Conservation (phyloP, 2,113 vertebrate species). For the Microtus pennsylvanicus region DNA sequence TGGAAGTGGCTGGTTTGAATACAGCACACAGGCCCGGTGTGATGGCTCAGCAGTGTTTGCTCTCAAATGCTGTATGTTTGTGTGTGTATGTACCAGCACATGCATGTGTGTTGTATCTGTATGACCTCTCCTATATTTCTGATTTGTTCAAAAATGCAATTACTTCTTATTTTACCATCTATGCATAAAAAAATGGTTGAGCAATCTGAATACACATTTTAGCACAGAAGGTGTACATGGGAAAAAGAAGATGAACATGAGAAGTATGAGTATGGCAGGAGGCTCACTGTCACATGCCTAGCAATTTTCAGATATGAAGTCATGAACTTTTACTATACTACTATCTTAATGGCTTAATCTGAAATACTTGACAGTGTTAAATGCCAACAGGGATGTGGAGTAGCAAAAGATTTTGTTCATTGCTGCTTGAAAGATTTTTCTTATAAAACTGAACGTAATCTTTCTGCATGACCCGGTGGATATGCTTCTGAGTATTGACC, state of each 20-base stretch:
- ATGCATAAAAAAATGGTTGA: not conserved
- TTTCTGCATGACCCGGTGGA: not conserved
- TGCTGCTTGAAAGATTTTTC: not conserved
- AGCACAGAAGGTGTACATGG: not conserved
- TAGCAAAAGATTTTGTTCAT: not conserved
- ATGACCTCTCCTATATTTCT: not conserved
- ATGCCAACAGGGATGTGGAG: not conserved
- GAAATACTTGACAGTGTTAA: not conserved
- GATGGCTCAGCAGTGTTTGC: not conserved
- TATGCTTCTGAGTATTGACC: not conserved
- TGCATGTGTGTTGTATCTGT: not conserved
- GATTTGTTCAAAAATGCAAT: not conserved
- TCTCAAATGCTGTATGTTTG: no score
- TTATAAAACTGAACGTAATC: conserved; percentile 22
- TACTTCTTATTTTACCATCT: not conserved
- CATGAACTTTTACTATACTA: not conserved
- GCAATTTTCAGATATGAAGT: not conserved
- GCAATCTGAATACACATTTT: not conserved
- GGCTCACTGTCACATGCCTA: not conserved
- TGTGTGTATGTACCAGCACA: not conserved
- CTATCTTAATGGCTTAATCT: not conserved
- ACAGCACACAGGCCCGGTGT: not conserved
- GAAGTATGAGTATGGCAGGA: not conserved
- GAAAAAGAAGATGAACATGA: not conserved
- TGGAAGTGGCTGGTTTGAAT: not conserved